phyloP scores from a whole-genome alignment of 2,797 vertebrate genomes.

The Ctenopoma kingsleyae region DNA sequence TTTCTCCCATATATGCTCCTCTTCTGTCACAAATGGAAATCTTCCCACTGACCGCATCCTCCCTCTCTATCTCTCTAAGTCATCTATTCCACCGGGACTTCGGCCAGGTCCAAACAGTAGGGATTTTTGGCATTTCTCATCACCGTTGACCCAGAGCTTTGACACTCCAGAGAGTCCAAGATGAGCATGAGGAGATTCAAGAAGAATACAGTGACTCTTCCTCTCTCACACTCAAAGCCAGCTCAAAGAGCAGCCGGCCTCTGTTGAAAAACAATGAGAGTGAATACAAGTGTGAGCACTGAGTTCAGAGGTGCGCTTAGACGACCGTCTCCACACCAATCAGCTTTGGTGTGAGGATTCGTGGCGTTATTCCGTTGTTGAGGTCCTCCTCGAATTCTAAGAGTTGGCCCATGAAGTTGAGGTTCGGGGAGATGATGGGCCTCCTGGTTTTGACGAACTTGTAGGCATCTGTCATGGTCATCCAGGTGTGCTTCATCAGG shows the following conservation, averaged over 20 bases:
- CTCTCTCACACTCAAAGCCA: constrained; percentile 32
- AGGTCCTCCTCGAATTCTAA: constrained; percentile 98
- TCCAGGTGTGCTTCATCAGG: constrained; percentile 99
- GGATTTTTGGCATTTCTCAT: constrained; percentile 77
- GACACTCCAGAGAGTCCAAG: constrained; percentile 64
- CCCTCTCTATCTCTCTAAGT: constrained; percentile 17
- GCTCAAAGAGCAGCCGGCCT: constrained; percentile 44
- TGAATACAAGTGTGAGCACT: constrained; percentile 34
- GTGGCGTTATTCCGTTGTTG: constrained; percentile 95
- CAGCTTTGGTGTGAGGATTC: constrained; percentile 97
- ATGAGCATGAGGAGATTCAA: constrained; percentile 63
- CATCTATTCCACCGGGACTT: constrained; percentile 61
- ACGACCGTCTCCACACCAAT: constrained; percentile 94
- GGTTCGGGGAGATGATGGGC: constrained; percentile 99
- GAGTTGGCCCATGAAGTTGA: constrained; percentile 99
- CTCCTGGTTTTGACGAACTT: constrained; percentile 98
- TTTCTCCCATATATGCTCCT: constrained; percentile 51
- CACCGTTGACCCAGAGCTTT: constrained; percentile 66
- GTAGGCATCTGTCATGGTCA: constrained; percentile 99
- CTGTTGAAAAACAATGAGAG: constrained; percentile 41
- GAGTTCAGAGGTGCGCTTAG: constrained; percentile 66
- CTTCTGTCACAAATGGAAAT: constrained; percentile 58
- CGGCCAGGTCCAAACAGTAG: constrained; percentile 71
- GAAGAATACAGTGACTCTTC: constrained; percentile 47
- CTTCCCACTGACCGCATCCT: constrained; percentile 52